A percentile compares a stretch with the other conserved stretches of the same genome.
Conservation (phyloP, 2,888 invertebrate genomes). For the Heliconius ethilla region DNA sequence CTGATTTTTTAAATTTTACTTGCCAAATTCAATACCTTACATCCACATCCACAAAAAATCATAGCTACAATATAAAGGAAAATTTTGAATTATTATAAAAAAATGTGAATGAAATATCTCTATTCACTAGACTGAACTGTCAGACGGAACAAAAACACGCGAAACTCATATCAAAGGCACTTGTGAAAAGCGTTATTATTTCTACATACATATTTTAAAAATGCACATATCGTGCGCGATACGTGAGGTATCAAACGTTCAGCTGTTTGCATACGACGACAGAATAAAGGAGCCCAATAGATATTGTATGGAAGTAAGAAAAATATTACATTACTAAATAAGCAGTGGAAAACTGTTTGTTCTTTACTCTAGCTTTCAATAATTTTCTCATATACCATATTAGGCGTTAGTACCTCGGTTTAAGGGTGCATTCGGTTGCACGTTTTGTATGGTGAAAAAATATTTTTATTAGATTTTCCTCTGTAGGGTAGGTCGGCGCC, state of each 20-base stretch:
- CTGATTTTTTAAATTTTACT: background rate
- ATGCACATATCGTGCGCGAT: constrained; percentile 18
- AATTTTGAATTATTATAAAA: background rate
- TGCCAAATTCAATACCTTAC: background rate
- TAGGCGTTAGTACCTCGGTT: constrained; percentile 26
- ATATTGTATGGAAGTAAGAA: constrained; percentile 54
- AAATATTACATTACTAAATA: constrained; percentile 66
- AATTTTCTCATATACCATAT: constrained; percentile 33
- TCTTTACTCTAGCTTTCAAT: constrained; percentile 48
- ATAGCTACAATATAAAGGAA: background rate
- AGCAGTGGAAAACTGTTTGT: constrained; percentile 62
- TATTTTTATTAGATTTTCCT: constrained; percentile 66
- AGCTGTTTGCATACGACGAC: constrained; percentile 38
- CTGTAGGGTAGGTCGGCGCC: constrained; percentile 64
- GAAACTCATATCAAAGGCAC: constrained; percentile 1
- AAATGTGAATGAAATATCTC: background rate
- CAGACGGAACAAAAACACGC: background rate
- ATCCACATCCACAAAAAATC: background rate
- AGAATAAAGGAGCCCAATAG: constrained; percentile 45
- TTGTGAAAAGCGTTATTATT: constrained; percentile 7
- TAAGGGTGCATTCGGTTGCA: constrained; percentile 28
- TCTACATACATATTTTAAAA: constrained; percentile 22
- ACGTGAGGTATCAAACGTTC: constrained; percentile 40
- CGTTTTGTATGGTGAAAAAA: constrained; percentile 35
- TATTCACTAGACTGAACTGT: background rate